These are phyloP conservation scores for Hydropsyche tenuis DNA, from an alignment of 1,140 invertebrate genomes.

Conservation along the genomic window DNA sequence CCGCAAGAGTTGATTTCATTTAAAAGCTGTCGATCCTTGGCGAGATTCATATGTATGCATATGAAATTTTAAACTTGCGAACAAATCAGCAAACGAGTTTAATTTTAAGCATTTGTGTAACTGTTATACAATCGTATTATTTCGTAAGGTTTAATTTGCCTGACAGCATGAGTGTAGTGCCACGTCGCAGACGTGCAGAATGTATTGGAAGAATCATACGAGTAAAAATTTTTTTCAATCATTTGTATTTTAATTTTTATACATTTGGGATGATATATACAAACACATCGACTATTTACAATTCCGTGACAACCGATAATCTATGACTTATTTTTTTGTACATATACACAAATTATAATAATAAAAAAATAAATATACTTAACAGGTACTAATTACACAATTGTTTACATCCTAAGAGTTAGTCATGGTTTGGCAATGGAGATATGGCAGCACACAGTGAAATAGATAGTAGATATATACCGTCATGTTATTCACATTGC, in stretches of 20 bases:
- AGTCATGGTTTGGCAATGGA: slow-evolving; percentile 30
- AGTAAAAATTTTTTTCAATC: slow-evolving; percentile 19
- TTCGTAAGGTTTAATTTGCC: background rate
- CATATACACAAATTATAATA: slow-evolving; percentile 48
- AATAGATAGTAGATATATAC: background rate
- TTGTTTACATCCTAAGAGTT: slow-evolving; percentile 37
- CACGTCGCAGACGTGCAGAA: too few species aligned
- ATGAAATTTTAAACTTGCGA: background rate
- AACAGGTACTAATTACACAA: slow-evolving; percentile 48
- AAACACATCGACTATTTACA: slow-evolving; percentile 47
- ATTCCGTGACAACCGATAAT: slow-evolving; percentile 43
- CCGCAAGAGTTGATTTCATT: background rate
- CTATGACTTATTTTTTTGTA: slow-evolving; percentile 50
- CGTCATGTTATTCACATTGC: background rate
- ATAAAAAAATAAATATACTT: slow-evolving; percentile 51
- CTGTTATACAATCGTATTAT: slow-evolving; percentile 9
- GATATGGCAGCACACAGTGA: slow-evolving; percentile 15
- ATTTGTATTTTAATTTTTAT: slow-evolving; percentile 43
- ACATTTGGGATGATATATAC: slow-evolving; percentile 44
- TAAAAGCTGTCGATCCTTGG: background rate
- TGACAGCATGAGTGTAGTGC: background rate
- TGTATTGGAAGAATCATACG: too few species aligned
- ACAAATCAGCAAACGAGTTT: background rate
- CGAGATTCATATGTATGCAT: too few species aligned
- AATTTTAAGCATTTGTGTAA: slow-evolving; percentile 9